Conservation (phyloP, 2,888 invertebrate species). For the Lithophane semibrunnea region DNA sequence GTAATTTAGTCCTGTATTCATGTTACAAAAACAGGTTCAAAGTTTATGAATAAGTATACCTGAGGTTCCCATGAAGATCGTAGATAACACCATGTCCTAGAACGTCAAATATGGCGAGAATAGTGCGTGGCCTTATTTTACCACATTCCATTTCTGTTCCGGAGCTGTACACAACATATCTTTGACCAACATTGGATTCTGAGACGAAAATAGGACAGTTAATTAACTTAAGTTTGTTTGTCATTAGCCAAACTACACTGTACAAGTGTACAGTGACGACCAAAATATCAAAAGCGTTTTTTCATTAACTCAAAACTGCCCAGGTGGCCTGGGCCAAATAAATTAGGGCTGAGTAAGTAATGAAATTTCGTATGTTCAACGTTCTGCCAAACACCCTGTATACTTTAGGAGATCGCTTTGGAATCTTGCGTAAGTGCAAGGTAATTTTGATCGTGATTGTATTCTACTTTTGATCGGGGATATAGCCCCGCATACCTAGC, state of each 20-base stretch:
- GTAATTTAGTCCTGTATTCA: no score
- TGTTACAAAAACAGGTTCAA: not conserved
- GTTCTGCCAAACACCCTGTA: no score
- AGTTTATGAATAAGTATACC: slow-evolving; percentile 63
- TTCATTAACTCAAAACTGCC: not conserved
- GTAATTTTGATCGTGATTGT: not conserved
- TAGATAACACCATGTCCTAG: slow-evolving; percentile 79
- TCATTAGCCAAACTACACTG: not conserved
- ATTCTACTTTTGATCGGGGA: not conserved
- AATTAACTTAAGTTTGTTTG: not conserved
- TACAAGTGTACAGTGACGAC: not conserved
- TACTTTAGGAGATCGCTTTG: not conserved
- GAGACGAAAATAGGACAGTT: slow-evolving; percentile 3
- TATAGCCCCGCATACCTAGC: not conserved
- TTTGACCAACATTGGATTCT: slow-evolving; percentile 67
- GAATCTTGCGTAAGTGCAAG: not conserved
- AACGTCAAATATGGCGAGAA: slow-evolving; percentile 77
- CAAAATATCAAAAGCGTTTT: not conserved
- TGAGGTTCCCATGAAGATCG: slow-evolving; percentile 73
- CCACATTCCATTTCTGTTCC: slow-evolving; percentile 64
- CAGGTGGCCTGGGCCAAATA: no score
- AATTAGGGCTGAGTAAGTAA: no score
- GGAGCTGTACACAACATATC: slow-evolving; percentile 75
- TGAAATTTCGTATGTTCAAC: no score
- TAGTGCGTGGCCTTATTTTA: slow-evolving; percentile 61